Percentiles rank a stretch among this genome's conserved stretches.
Evolutionary conservation across 2,888 invertebrate species (phyloP).

Genomic region (Orthosia gracilis): DNA sequence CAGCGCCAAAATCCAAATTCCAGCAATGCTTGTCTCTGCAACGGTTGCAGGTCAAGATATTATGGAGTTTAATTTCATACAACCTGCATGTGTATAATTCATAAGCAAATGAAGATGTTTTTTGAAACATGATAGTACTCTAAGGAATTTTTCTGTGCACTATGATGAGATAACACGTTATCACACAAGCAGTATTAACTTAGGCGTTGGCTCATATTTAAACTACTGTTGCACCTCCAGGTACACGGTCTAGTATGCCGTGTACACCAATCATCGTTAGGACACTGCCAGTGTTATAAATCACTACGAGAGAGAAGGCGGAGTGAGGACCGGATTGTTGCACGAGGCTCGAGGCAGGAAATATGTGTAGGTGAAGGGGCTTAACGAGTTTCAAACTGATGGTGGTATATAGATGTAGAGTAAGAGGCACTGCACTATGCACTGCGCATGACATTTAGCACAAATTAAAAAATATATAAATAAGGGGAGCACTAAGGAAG

Average conservation of each 20-base stretch:
- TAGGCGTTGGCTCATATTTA: neutral
- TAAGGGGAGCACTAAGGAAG: no score
- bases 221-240: conserved; percentile 3
- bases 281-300: conserved; percentile 27
- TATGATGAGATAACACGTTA: no score
- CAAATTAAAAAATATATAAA: no score
- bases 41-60: no score
- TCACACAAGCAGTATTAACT: neutral
- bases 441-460: no score
- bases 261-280: conserved; percentile 54
- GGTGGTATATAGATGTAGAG: neutral
- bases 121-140: no score
- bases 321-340: conserved; percentile 7
- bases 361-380: conserved; percentile 10
- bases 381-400: conserved; percentile 17
- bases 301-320: conserved; percentile 34
- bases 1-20: no score
- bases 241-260: conserved; percentile 6
- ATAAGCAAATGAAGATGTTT: no score
- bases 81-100: no score
- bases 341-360: conserved; percentile 8
- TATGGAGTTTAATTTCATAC: no score
- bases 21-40: no score
- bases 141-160: no score
- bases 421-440: neutral